Conservation (phyloP, 2,113 vertebrate species). For the Trochalopteron elliotii region DNA sequence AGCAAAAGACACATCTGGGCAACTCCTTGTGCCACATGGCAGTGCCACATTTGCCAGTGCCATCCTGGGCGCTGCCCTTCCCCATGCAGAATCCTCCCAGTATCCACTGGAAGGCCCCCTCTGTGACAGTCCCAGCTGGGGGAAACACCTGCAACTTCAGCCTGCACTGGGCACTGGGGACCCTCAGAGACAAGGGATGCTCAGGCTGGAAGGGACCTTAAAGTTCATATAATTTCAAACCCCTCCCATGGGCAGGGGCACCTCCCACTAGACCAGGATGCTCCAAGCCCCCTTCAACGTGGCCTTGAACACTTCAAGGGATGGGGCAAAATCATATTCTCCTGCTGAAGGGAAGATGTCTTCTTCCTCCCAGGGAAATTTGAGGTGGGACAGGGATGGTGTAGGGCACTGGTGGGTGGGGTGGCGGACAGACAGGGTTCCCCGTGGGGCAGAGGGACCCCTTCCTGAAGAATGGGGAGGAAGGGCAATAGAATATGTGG, state of each 20-base stretch:
- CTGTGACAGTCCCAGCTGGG: neutral
- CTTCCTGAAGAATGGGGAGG: neutral
- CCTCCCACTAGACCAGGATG: neutral
- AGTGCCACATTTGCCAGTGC: neutral
- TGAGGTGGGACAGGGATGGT: neutral
- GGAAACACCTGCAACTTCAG: neutral
- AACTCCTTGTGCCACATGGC: neutral
- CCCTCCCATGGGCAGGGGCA: neutral
- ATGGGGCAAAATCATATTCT: neutral
- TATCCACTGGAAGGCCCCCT: neutral
- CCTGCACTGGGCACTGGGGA: neutral
- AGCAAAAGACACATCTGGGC: neutral
- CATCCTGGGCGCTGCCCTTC: neutral
- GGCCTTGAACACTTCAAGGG: neutral
- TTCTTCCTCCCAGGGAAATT: neutral
- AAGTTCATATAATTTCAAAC: neutral
- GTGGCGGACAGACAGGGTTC: neutral
- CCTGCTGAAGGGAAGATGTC: neutral
- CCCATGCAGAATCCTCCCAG: neutral
- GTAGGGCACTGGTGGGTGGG: neutral
- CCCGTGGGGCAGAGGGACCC: rapidly evolving
- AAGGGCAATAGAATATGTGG: neutral
- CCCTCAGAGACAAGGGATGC: neutral
- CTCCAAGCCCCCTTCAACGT: neutral
- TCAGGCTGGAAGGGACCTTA: neutral